phyloP scores from a whole-genome alignment of 1,140 invertebrate species.

The Stegodyphus mimosarum region DNA sequence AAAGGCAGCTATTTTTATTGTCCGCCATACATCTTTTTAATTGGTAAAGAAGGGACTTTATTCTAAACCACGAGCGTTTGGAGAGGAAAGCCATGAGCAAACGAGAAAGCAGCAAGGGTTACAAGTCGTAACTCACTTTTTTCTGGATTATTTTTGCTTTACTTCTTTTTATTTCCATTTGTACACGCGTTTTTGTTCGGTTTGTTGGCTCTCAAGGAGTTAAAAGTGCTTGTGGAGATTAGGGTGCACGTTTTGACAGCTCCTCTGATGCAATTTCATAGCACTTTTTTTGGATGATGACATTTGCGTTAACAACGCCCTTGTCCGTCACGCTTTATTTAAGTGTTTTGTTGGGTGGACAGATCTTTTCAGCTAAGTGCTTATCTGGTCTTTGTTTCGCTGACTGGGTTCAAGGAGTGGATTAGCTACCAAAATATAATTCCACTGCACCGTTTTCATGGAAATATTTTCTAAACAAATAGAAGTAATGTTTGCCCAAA shows the following conservation, averaged over 20 bases:
- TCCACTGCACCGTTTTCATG: not conserved
- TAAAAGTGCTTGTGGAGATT: not conserved
- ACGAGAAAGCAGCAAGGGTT: not conserved
- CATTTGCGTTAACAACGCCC: not conserved
- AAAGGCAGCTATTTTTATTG: conserved; percentile 42
- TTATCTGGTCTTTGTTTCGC: not conserved
- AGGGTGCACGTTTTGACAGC: conserved; percentile 4
- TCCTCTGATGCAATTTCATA: not conserved
- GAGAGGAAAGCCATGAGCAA: not conserved
- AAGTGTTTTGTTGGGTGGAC: not conserved
- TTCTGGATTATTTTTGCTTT: not conserved
- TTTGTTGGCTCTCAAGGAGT: not conserved
- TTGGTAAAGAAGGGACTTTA: conserved; percentile 39
- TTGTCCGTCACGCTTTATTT: not conserved
- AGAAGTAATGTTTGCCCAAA: not conserved
- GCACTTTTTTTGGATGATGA: not conserved
- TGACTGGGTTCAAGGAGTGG: not conserved
- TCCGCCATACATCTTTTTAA: conserved; percentile 50
- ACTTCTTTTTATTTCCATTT: conserved; percentile 7
- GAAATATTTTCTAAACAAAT: not conserved
- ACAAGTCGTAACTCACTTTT: conserved; percentile 30
- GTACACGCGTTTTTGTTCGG: not conserved
- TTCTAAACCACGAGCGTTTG: not conserved
- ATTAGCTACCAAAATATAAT: too few species aligned
- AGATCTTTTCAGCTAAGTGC: not conserved